Evolutionary conservation across 2,113 vertebrate genomes (phyloP).

Genomic region (Butorides virescens): DNA sequence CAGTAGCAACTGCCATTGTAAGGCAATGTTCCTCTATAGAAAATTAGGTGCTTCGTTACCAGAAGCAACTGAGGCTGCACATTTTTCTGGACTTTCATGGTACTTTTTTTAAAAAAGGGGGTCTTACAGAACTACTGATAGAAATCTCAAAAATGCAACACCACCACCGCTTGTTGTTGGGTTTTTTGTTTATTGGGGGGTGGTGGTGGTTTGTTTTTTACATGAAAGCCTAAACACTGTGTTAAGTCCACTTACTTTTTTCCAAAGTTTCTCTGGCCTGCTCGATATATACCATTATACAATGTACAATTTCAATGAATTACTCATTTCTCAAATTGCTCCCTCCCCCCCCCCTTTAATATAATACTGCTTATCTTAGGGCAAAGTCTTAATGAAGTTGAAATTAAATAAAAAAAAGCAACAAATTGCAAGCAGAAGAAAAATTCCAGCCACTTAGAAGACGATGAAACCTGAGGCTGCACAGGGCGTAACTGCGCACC

Average conservation of each 20-base stretch:
- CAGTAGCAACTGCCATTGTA: not conserved
- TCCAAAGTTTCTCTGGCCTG: not conserved
- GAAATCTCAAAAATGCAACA: not conserved
- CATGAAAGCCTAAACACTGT: not conserved
- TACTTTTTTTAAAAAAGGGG: not conserved
- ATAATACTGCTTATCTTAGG: not conserved
- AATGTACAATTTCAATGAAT: not conserved
- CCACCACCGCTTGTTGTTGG: not conserved
- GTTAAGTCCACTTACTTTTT: not conserved
- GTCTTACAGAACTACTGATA: not conserved
- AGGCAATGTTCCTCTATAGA: not conserved
- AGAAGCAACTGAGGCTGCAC: not conserved
- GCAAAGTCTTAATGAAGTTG: not conserved
- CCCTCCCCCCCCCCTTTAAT: not conserved
- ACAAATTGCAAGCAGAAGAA: not conserved
- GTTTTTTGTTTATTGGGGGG: not conserved
- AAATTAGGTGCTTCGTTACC: not conserved
- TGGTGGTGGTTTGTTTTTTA: not conserved
- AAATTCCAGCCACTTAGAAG: not conserved
- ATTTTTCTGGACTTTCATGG: not conserved
- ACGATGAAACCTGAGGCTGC: not conserved
- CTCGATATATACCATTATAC: not conserved
- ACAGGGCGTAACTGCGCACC: not conserved
- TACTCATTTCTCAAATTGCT: not conserved
- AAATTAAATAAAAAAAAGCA: not conserved